phyloP scores from a whole-genome alignment of 2,888 invertebrate species.

The Hypercompe scribonia region DNA sequence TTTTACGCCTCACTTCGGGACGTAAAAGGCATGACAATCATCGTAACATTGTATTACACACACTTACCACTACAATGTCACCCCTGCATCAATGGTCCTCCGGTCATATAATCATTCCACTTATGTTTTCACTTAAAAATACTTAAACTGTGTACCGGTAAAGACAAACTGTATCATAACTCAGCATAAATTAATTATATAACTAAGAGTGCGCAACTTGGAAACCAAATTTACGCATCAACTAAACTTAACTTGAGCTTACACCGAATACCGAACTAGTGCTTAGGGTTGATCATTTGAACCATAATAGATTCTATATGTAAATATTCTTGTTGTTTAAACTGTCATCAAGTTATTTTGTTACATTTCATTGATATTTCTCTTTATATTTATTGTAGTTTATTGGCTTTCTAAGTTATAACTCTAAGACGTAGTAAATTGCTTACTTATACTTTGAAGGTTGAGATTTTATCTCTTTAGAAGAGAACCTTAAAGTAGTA shows the following conservation, averaged over 20 bases:
- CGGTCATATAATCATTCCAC: neutral
- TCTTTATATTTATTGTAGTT: neutral
- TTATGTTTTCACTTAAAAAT: neutral
- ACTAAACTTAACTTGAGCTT: slow-evolving; percentile 4
- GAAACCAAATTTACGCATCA: neutral
- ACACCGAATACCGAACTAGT: neutral
- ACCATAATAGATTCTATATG: neutral
- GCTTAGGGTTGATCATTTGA: slow-evolving; percentile 1
- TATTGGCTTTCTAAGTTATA: slow-evolving; percentile 3
- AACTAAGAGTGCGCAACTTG: neutral
- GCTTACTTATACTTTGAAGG: slow-evolving; percentile 12
- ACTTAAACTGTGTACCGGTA: neutral
- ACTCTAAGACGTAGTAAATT: slow-evolving; percentile 17
- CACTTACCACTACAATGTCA: too few species aligned
- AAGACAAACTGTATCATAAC: neutral
- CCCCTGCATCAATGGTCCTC: too few species aligned
- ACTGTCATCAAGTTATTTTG: neutral
- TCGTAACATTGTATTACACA: too few species aligned
- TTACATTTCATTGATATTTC: slow-evolving; percentile 7
- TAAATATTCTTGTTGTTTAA: neutral
- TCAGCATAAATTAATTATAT: neutral
- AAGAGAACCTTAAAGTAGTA: slow-evolving; percentile 4
- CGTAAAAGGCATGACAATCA: too few species aligned
- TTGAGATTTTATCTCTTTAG: slow-evolving; percentile 12
- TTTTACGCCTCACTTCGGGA: too few species aligned